Base-by-base conservation (phyloP, 2,888 invertebrate genomes). In the Amorpha juglandis region DNA sequence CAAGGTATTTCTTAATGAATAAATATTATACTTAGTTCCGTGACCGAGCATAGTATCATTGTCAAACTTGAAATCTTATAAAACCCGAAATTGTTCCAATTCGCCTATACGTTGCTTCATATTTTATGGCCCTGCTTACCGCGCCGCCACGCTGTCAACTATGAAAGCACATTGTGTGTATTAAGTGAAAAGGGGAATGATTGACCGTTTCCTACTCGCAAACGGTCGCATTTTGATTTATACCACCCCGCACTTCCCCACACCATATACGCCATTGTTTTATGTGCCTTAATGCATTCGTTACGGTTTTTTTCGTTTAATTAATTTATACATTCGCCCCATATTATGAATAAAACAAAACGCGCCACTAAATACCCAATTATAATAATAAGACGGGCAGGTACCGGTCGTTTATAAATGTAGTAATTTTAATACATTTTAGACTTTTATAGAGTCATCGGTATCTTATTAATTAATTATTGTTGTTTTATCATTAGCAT, bases 191-290 rank as follows among this genome's bases (percentile, higher is more conserved):
- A 87, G 87, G 86, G 86, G 86, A 83, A 88, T 92, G 91, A 92
- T 91, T 88, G 90, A 92, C 90, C 87, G 89, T 78, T 91, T 91
- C 91, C 91, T 91, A 81, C 78, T 83, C 82, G 81, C 80, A 78
- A 86, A 84, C 86, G 83, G 85, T 83, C 85, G 80, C 82, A 73
- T 83, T 87, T 84, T 89, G 87, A 89, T 88, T 88, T 85, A 89
- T 86, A 76, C 80, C 78, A 68, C 72, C 16, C 58, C 38, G 35
- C 16, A 48, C 53, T 14, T 33, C 33, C 33, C 53, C 33, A 4
- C 53, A 53, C 55, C 68, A 47, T 68, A 73, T 68, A 68, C 69
- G 76, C 79, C 77, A 81, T 79, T 77, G 78, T 81, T 81, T 82
- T 79, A 81, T 81, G 74, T 68, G 63, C 70, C 19, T 19, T 58